phyloP scores from a whole-genome alignment of 1,140 invertebrate genomes.

The Camponotus floridanus region DNA sequence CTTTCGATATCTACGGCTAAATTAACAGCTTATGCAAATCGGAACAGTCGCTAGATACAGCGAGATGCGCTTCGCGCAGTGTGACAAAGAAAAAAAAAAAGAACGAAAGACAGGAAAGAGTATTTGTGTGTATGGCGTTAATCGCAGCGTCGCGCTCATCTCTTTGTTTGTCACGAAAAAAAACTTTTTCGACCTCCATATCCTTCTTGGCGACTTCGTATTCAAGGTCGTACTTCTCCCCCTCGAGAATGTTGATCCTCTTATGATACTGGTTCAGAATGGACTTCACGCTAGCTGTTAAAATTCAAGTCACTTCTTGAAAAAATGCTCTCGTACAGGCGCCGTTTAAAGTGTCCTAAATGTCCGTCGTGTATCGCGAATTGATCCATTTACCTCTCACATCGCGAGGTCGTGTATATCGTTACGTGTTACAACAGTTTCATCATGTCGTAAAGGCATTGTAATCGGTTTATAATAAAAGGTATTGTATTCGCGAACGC shows the following conservation, averaged over 20 bases:
- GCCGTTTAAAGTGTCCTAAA: background rate
- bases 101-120: constrained; percentile 50
- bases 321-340: constrained; percentile 13
- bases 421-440: background rate
- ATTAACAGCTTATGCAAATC: constrained; percentile 56
- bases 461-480: background rate
- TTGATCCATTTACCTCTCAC: background rate
- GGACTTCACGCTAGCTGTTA: constrained; percentile 93
- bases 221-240: constrained; percentile 98
- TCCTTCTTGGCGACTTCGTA: constrained; percentile 97
- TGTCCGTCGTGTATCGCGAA: constrained; percentile 15
- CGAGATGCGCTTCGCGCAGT: constrained; percentile 36
- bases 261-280: constrained; percentile 95
- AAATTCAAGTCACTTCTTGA: constrained; percentile 80
- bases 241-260: constrained; percentile 95
- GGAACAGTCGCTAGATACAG: constrained; percentile 44
- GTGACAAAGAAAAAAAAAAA: constrained; percentile 85
- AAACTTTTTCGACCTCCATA: constrained; percentile 90
- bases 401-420: background rate
- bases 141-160: constrained; percentile 75
- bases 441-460: background rate
- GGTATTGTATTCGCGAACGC: background rate
- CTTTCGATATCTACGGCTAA: constrained; percentile 58
- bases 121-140: constrained; percentile 65
- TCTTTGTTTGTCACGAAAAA: constrained; percentile 67